These are phyloP conservation scores for Acronicta alni DNA, from an alignment of 2,888 invertebrate genomes.

Conservation along the genomic window DNA sequence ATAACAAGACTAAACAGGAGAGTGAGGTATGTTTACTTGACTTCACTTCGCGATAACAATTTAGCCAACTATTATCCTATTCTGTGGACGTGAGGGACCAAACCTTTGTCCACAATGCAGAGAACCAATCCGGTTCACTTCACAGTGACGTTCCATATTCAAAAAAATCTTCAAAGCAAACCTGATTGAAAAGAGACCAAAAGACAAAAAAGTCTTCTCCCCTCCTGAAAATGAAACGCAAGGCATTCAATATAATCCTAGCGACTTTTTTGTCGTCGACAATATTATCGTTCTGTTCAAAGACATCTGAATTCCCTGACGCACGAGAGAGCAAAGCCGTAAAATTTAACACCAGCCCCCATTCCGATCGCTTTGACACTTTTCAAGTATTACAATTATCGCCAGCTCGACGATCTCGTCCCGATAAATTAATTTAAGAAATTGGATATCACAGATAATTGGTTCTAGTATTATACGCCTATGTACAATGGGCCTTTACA, in stretches of 20 bases:
- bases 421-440: slow-evolving; percentile 59
- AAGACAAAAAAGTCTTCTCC: neutral
- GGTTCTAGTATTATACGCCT: slow-evolving; percentile 42
- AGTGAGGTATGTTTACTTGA: no score
- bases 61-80: neutral
- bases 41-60: no score
- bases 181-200: neutral
- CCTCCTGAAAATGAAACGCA: neutral
- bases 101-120: neutral
- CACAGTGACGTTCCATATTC: neutral
- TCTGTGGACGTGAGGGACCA: neutral
- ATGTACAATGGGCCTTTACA: slow-evolving; percentile 32
- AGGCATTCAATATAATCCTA: slow-evolving; percentile 25
- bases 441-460: slow-evolving; percentile 56
- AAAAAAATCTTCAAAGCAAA: neutral
- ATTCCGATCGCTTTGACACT: slow-evolving; percentile 48
- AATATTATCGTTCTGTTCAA: slow-evolving; percentile 33
- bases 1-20: no score
- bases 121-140: neutral
- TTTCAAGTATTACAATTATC: slow-evolving; percentile 54
- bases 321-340: slow-evolving; percentile 20
- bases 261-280: slow-evolving; percentile 19
- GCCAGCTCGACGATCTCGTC: slow-evolving; percentile 30
- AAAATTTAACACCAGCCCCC: slow-evolving; percentile 44
- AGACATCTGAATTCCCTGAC: slow-evolving; percentile 22